phyloP scores from a whole-genome alignment of 2,113 vertebrate genomes.

The Synodontis membranacea region DNA sequence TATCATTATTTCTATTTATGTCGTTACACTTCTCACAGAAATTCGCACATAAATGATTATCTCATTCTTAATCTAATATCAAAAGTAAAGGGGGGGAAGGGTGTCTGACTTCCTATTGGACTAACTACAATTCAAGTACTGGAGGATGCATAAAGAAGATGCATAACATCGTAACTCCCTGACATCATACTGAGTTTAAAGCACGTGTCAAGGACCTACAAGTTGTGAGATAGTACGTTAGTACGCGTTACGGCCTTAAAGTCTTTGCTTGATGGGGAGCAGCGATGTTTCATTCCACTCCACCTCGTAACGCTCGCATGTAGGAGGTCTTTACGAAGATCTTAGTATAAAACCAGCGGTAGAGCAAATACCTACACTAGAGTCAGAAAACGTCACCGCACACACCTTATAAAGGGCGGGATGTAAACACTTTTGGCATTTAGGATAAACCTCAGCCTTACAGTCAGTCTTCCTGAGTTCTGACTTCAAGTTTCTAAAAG shows the following conservation, averaged over 20 bases:
- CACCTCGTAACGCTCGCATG: neutral
- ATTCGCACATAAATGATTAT: neutral
- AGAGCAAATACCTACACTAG: neutral
- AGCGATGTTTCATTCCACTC: neutral
- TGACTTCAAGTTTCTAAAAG: slow-evolving; percentile 44
- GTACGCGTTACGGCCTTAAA: neutral
- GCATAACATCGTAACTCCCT: neutral
- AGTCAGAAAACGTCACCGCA: neutral
- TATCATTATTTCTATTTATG: slow-evolving; percentile 3
- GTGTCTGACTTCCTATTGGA: neutral
- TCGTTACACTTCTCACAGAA: neutral
- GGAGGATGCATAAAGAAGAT: slow-evolving; percentile 1
- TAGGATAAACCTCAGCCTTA: neutral
- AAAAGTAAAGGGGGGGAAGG: slow-evolving; percentile 4
- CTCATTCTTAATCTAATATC: neutral
- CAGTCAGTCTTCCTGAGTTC: slow-evolving; percentile 44
- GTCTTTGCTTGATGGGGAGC: neutral
- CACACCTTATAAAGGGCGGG: slow-evolving; percentile 17
- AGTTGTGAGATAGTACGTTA: neutral
- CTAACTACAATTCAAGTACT: slow-evolving; percentile 35
- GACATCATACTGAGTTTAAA: neutral
- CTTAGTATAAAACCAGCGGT: neutral
- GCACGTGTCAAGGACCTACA: neutral
- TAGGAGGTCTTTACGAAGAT: neutral
- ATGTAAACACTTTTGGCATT: slow-evolving; percentile 17